phyloP scores from a whole-genome alignment of 1,140 invertebrate species.

The Bombus fervidus region DNA sequence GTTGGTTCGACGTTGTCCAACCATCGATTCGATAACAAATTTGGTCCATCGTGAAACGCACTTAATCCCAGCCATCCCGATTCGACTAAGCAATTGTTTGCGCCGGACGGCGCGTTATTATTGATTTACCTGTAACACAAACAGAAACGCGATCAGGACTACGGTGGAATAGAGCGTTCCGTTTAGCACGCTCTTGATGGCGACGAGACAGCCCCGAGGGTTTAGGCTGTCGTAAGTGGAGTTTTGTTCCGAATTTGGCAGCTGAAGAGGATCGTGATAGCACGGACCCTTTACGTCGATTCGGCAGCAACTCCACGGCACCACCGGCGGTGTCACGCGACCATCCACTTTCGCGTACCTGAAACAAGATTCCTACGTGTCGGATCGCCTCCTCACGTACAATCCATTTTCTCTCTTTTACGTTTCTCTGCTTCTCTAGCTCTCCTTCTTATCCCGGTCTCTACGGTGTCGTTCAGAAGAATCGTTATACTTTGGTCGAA shows the following conservation, averaged over 20 bases:
- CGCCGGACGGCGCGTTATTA: conserved; percentile 8
- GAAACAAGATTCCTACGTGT: conserved; percentile 52
- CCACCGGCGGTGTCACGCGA: conserved; percentile 60
- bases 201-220: conserved; percentile 57
- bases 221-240: conserved; percentile 65
- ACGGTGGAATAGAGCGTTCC: conserved; percentile 58
- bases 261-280: conserved; percentile 67
- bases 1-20: background rate
- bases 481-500: background rate
- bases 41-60: background rate
- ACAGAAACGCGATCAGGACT: conserved; percentile 57
- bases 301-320: conserved; percentile 61
- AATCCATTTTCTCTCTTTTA: background rate
- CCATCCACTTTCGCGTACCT: conserved; percentile 58
- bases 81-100: background rate
- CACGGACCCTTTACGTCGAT: conserved; percentile 62
- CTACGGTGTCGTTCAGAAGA: background rate
- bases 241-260: conserved; percentile 64
- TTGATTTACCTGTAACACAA: conserved; percentile 56
- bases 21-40: background rate
- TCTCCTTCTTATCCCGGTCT: no score
- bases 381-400: conserved; percentile 49
- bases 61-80: background rate
- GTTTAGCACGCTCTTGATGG: conserved; percentile 53
- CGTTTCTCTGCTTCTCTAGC: background rate